phyloP scores from a whole-genome alignment of 2,888 invertebrate species.

The Buathra laborator region DNA sequence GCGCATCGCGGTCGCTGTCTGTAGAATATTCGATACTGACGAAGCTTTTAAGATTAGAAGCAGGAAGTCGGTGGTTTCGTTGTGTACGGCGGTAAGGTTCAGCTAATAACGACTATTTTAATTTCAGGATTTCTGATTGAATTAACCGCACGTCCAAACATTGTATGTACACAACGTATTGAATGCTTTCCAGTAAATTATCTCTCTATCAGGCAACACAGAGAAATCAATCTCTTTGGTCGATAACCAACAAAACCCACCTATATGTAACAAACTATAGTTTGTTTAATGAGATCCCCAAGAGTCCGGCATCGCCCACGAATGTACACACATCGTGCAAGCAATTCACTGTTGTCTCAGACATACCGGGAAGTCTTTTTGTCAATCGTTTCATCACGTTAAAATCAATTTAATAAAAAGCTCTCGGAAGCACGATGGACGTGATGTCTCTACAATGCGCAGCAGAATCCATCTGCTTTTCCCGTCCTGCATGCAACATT shows the following conservation, averaged over 20 bases:
- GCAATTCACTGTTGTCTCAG: constrained; percentile 26
- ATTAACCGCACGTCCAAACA: too few species aligned
- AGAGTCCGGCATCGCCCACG: constrained; percentile 20
- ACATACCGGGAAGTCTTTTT: constrained; percentile 7
- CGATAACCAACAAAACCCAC: constrained; percentile 41
- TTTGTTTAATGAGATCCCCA: constrained; percentile 12
- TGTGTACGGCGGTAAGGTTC: constrained; percentile 8
- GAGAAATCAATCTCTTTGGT: constrained; percentile 19
- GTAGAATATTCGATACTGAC: background rate
- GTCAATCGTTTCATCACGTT: constrained; percentile 70
- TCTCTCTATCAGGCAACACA: background rate
- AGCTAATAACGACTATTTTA: background rate
- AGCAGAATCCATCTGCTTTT: background rate
- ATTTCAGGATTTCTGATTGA: background rate
- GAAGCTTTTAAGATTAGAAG: background rate
- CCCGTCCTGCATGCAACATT: background rate
- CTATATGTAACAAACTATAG: background rate
- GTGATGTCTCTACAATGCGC: constrained; percentile 32
- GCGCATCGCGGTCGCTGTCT: constrained; percentile 37
- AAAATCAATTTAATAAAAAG: constrained; percentile 78
- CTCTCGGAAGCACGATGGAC: constrained; percentile 70
- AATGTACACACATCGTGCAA: constrained; percentile 51
- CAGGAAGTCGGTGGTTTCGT: constrained; percentile 29
- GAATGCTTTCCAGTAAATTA: too few species aligned
- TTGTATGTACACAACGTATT: too few species aligned